Conservation (phyloP, 2,797 vertebrate species). For the Macropodus opercularis region DNA sequence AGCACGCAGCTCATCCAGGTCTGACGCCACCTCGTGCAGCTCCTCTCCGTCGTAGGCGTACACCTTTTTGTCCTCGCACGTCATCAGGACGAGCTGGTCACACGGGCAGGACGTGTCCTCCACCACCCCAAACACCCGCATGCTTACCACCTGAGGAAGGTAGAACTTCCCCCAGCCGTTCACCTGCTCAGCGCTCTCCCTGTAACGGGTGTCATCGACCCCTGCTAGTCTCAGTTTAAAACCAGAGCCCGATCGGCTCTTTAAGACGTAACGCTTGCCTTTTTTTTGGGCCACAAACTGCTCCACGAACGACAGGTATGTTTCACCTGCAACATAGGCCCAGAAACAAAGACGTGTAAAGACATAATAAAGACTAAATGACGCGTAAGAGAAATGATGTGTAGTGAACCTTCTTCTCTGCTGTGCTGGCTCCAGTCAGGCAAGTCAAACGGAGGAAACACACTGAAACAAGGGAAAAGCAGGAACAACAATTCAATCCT, state of each 20-base stretch:
- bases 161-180: constrained; percentile 43
- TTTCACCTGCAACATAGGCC: too few species aligned
- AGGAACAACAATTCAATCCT: too few species aligned
- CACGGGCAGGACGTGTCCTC: neutral
- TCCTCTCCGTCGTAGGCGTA: constrained; percentile 50
- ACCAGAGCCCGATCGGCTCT: neutral
- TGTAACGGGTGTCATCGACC: constrained; percentile 33
- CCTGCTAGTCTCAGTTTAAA: neutral
- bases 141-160: neutral
- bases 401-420: too few species aligned
- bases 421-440: too few species aligned
- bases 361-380: too few species aligned
- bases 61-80: constrained; percentile 21
- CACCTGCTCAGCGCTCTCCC: fast-evolving
- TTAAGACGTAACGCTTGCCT: fast-evolving
- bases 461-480: too few species aligned
- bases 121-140: constrained; percentile 37
- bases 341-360: too few species aligned
- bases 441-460: too few species aligned
- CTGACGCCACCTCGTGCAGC: constrained; percentile 41
- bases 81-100: constrained; percentile 51
- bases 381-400: too few species aligned
- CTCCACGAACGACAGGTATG: too few species aligned
- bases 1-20: fast-evolving
- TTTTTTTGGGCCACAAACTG: fast-evolving